Conservation (phyloP, 1,140 invertebrate genomes). For the Aphis gossypii region DNA sequence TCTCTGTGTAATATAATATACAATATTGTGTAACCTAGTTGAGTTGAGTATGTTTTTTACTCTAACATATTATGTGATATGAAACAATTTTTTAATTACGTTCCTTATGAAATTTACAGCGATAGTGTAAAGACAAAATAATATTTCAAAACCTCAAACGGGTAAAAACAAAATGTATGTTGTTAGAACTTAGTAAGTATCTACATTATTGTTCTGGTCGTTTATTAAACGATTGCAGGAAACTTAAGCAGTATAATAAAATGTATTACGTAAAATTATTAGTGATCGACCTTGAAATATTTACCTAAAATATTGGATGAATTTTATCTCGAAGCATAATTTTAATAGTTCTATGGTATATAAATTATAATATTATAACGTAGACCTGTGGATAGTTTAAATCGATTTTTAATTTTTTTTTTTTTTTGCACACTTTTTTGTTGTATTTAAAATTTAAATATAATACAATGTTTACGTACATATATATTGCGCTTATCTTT, state of each 20-base stretch:
- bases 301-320: not conserved
- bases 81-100: not conserved
- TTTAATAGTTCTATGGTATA: conserved; percentile 7
- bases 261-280: not conserved
- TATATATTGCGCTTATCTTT: not conserved
- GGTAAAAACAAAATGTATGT: not conserved
- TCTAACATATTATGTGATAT: not conserved
- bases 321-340: not conserved
- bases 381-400: not conserved
- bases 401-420: conserved; percentile 3
- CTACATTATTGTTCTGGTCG: too few relatives aligned
- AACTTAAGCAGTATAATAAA: not conserved
- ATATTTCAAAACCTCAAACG: not conserved
- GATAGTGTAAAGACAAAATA: conserved; percentile 1
- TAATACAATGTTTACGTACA: not conserved
- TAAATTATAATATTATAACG: not conserved
- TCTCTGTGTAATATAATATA: conserved; percentile 4
- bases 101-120: not conserved
- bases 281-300: not conserved
- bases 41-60: not conserved
- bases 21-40: not conserved
- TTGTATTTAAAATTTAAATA: too few relatives aligned
- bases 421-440: not conserved
- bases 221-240: too few relatives aligned
- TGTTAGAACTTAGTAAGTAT: too few relatives aligned